phyloP scores from a whole-genome alignment of 1,140 invertebrate species.

The Melanaphis sacchari region DNA sequence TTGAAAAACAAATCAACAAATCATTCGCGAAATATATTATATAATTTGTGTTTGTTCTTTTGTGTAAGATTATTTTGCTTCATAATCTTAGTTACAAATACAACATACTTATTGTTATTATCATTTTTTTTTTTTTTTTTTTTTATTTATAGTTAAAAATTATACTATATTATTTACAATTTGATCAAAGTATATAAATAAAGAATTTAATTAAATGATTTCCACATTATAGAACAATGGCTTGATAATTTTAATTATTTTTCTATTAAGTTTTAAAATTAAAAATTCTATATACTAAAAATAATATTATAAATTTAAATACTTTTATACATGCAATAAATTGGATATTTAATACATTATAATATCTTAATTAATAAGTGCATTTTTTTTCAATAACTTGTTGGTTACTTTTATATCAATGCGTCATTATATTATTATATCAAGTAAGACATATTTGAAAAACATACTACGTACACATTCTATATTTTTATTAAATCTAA shows the following conservation, averaged over 20 bases:
- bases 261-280: background rate
- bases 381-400: background rate
- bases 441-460: background rate
- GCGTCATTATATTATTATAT: background rate
- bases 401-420: background rate
- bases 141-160: background rate
- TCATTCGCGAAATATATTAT: background rate
- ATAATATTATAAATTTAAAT: background rate
- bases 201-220: background rate
- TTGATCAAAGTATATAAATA: background rate
- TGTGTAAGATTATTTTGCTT: background rate
- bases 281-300: background rate
- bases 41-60: background rate
- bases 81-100: background rate
- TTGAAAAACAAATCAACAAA: background rate
- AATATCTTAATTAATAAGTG: background rate
- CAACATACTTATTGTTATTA: background rate
- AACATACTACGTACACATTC: too few relatives aligned
- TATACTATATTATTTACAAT: background rate
- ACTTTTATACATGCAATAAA: background rate
- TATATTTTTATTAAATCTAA: background rate
- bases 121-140: too few relatives aligned
- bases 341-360: background rate
- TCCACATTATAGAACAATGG: background rate
- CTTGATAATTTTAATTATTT: background rate